A percentile compares a stretch with the other conserved stretches of the same genome.
Conservation (phyloP, 2,113 vertebrate genomes). For the Ptilorrhoa leucosticta region DNA sequence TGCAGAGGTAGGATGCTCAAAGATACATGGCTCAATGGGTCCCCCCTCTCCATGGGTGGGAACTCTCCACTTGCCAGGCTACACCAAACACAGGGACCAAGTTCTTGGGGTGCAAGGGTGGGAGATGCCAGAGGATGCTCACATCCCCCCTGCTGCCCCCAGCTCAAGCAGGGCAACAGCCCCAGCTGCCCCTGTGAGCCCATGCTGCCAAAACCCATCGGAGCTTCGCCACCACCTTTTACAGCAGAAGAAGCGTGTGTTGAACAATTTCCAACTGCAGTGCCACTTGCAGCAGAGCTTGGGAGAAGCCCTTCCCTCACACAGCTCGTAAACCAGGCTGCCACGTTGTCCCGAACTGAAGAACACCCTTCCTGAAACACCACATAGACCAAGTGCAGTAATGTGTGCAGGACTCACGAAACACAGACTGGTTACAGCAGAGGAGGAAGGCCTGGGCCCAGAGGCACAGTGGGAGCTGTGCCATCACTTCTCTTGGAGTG, state of each 20-base stretch:
- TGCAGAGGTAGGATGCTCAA: not conserved
- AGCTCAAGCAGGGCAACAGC: fast-evolving
- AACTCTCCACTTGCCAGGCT: not conserved
- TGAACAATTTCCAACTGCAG: not conserved
- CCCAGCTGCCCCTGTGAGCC: not conserved
- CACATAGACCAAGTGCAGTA: not conserved
- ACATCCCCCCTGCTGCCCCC: not conserved
- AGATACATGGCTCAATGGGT: fast-evolving
- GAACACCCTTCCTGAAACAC: not conserved
- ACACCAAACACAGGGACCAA: not conserved
- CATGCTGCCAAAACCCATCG: fast-evolving
- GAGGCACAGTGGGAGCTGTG: not conserved
- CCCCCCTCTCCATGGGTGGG: too few species aligned
- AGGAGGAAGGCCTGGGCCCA: not conserved
- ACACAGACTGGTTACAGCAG: fast-evolving
- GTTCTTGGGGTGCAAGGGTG: fast-evolving
- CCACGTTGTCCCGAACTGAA: not conserved
- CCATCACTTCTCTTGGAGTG: fast-evolving
- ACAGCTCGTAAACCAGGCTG: fast-evolving
- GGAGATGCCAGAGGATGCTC: not conserved
- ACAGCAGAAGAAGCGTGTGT: fast-evolving
- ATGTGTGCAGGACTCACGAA: not conserved
- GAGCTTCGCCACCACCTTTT: not conserved
- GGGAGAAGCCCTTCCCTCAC: not conserved
- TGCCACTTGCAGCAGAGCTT: not conserved